phyloP scores from a whole-genome alignment of 1,140 invertebrate genomes.

The Caenorhabditis inopinata region DNA sequence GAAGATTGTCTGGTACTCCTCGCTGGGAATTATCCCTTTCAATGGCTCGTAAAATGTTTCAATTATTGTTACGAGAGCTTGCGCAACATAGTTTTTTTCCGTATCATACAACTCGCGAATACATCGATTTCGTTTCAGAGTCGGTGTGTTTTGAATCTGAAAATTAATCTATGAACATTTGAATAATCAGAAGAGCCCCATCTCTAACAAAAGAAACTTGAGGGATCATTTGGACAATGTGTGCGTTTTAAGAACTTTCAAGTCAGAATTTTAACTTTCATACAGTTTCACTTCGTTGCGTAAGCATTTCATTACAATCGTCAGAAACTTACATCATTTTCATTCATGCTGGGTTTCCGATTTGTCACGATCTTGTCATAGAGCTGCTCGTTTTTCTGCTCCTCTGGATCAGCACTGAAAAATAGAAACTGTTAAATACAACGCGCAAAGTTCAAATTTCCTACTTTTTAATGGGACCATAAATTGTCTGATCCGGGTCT shows the following conservation, averaged over 20 bases:
- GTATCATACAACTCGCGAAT: conserved; percentile 92
- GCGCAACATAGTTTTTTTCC: conserved; percentile 90
- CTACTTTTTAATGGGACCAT: not conserved
- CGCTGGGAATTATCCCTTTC: not conserved
- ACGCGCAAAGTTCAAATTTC: not conserved
- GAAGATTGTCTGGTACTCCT: conserved; percentile 50
- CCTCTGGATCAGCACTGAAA: not conserved
- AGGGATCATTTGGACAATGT: too few relatives aligned
- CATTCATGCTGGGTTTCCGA: not conserved
- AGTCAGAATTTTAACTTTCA: too few relatives aligned
- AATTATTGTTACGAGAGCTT: conserved; percentile 81
- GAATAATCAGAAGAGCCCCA: not conserved
- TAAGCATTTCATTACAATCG: too few relatives aligned
- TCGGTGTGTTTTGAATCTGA: conserved; percentile 51
- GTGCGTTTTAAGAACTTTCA: too few relatives aligned
- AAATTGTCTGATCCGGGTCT: conserved; percentile 10
- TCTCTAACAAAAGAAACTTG: too few relatives aligned
- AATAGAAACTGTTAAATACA: not conserved
- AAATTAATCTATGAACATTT: not conserved
- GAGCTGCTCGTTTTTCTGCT: not conserved
- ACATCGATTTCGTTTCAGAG: conserved; percentile 88
- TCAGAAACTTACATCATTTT: conserved; percentile 32
- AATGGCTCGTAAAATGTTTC: conserved; percentile 77
- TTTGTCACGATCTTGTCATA: not conserved
- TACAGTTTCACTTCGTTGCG: too few relatives aligned